Base-by-base conservation (phyloP, 2,888 invertebrate species). In the Alloscopus bannaensis region DNA sequence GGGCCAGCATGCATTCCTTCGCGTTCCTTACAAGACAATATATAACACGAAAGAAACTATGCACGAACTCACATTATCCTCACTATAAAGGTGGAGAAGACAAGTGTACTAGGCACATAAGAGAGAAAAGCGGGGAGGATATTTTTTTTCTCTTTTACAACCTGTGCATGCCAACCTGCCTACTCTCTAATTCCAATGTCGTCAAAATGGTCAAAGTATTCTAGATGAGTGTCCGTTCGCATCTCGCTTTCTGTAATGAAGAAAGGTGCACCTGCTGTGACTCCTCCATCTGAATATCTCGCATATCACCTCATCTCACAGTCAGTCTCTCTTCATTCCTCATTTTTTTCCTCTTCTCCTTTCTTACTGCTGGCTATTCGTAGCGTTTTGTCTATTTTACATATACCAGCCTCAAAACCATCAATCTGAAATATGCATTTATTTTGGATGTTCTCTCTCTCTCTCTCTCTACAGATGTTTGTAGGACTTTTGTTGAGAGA, bases 1-100 rank as follows among this genome's bases (percentile, higher is more conserved):
- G 78, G 81, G 82, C 79, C 84, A 84, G 68, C 80, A 78, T 81
- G 81, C 82, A 80, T 84, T 80, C 71, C 66, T 76, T 72, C 73
- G 76, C 68, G 69, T 77, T 82, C 77, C 60, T 22, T 3, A 22
- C 52, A 20, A 52, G 20, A 52, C 22, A 24, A 22, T 8, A 16
- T 6, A 13, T 36, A 36, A n/a, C n/a, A n/a, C n/a, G n/a, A n/a
- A n/a, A n/a, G n/a, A n/a, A n/a, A n/a, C n/a, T n/a, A n/a, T n/a
- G n/a, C n/a, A n/a, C n/a, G n/a, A n/a, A n/a, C n/a, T n/a, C n/a
- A n/a, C n/a, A n/a, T n/a, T n/a, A n/a, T 52, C 4, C n/a, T 45
- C 45, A 45, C n/a, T n/a, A 45, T 16, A 18, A 3, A 45, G 3
- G 45, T 36, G 13, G 36, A 36, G n/a, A 13, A 47, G 65, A 77